phyloP scores from a whole-genome alignment of 2,797 vertebrate genomes.

The Picus viridis region DNA sequence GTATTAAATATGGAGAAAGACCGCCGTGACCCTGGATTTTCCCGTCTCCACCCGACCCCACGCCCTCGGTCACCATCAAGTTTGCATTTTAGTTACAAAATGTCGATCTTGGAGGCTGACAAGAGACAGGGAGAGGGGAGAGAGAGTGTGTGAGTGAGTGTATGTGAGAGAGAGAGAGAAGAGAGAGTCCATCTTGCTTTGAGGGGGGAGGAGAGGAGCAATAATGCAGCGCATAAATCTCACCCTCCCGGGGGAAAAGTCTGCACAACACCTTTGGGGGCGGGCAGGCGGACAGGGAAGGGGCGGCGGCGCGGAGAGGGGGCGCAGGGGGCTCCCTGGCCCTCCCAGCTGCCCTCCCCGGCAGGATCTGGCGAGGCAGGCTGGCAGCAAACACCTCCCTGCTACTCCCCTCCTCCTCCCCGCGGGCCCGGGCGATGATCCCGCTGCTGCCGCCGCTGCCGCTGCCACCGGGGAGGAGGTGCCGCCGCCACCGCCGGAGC shows the following conservation, averaged over 20 bases:
- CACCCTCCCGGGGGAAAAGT: conserved; percentile 83
- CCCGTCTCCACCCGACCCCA: background rate
- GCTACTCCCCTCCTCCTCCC: conserved; percentile 73
- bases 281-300: conserved; percentile 37
- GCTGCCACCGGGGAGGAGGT: conserved; percentile 70
- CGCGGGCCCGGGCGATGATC: conserved; percentile 77
- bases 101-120: conserved; percentile 91
- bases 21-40: conserved; percentile 52
- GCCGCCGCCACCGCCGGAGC: conserved; percentile 53
- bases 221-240: conserved; percentile 85
- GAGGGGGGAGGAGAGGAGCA: conserved; percentile 80
- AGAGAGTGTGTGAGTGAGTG: conserved; percentile 46
- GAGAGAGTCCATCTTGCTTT: conserved; percentile 98
- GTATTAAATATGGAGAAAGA: conserved; percentile 70
- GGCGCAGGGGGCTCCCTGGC: conserved; percentile 13
- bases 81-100: conserved; percentile 91
- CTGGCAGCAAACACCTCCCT: conserved; percentile 75
- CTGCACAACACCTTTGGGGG: conserved; percentile 78
- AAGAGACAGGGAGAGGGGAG: conserved; percentile 83
- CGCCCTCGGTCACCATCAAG: conserved; percentile 77
- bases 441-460: conserved; percentile 72
- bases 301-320: background rate
- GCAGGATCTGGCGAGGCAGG: conserved; percentile 68
- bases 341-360: conserved; percentile 57
- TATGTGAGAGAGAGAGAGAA: conserved; percentile 44